A percentile compares a stretch with the other conserved stretches of the same genome.
Evolutionary conservation across 2,888 invertebrate species (phyloP).

Genomic region (Malthinus seriepunctatus): DNA sequence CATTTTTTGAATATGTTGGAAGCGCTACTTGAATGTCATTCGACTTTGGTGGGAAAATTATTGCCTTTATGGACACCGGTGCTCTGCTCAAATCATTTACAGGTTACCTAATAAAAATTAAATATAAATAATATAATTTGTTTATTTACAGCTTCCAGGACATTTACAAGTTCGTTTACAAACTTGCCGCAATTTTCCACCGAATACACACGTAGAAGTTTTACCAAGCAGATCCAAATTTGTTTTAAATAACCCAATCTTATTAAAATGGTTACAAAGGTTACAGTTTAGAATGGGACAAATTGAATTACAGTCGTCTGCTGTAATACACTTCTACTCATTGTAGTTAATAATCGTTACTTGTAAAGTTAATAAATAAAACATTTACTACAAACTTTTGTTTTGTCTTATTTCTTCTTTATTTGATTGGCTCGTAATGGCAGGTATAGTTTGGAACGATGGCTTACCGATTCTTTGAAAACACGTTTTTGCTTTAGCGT

Average conservation of each 20-base stretch:
- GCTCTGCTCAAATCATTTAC: constrained; percentile 85
- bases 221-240: constrained; percentile 54
- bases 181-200: constrained; percentile 83
- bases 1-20: constrained; percentile 95
- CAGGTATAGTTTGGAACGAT: too few species aligned
- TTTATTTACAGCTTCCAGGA: constrained; percentile 73
- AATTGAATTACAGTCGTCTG: constrained; percentile 90
- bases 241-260: constrained; percentile 57
- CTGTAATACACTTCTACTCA: constrained; percentile 88
- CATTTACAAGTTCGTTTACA: constrained; percentile 87
- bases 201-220: constrained; percentile 56
- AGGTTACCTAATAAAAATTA: constrained; percentile 55
- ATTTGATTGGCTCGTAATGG: too few species aligned
- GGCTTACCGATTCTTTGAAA: too few species aligned
- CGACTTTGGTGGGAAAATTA: constrained; percentile 87
- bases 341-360: constrained; percentile 54
- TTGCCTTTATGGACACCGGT: constrained; percentile 97
- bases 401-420: too few species aligned
- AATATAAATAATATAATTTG: neutral
- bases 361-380: too few species aligned
- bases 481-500: too few species aligned
- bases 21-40: constrained; percentile 92
- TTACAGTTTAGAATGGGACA: constrained; percentile 98
- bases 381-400: too few species aligned
- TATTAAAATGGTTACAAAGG: constrained; percentile 85